A percentile compares a stretch with the other conserved stretches of the same genome.
These are phyloP conservation scores for Amphibalanus amphitrite DNA, from an alignment of 1,140 invertebrate species.

Conservation along the genomic window DNA sequence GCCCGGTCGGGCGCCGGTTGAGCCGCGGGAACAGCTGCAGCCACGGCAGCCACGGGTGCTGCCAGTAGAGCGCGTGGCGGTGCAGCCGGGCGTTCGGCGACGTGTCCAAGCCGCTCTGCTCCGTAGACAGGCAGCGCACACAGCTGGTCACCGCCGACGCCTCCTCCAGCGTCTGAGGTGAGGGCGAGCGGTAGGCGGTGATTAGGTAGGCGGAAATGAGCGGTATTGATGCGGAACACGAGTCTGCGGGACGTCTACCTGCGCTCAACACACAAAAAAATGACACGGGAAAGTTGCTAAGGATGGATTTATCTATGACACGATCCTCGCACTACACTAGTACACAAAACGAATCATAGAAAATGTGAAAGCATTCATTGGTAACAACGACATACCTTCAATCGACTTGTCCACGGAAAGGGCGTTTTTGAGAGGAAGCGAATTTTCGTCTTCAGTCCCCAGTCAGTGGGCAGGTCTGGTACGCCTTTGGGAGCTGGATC, in stretches of 20 bases:
- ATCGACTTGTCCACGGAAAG: background rate
- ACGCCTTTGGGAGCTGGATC: background rate
- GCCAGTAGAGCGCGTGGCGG: constrained; percentile 72
- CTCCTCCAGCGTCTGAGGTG: constrained; percentile 55
- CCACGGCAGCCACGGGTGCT: constrained; percentile 75
- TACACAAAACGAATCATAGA: no score
- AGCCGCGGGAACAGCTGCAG: constrained; percentile 57
- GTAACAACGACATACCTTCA: background rate
- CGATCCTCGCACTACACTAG: no score
- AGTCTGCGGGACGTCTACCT: no score
- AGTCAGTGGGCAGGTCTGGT: background rate
- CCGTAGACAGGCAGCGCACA: constrained; percentile 51
- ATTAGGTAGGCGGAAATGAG: no score
- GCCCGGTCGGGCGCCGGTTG: background rate
- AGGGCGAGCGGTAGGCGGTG: no score
- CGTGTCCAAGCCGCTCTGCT: constrained; percentile 48
- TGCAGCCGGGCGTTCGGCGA: constrained; percentile 67
- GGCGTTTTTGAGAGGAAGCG: background rate
- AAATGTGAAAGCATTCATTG: no score
- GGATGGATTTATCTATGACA: no score
- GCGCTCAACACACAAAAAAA: no score
- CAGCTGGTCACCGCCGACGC: constrained; percentile 75
- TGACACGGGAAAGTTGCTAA: no score
- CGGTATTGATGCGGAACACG: no score
- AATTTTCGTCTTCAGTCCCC: background rate